Conservation (phyloP, 2,797 vertebrate genomes). For the Chaetophractus vellerosus region DNA sequence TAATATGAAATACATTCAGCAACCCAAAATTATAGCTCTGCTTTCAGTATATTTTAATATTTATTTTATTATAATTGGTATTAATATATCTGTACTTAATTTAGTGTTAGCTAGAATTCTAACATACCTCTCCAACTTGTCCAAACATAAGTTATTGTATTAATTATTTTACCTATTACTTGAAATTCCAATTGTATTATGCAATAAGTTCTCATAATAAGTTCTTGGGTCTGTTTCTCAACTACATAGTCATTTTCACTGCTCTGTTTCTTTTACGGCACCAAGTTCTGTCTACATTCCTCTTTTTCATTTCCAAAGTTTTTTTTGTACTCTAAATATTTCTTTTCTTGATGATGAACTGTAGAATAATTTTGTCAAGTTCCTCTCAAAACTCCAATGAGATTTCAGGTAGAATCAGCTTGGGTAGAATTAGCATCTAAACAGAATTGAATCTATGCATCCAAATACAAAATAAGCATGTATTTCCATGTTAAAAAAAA, state of each 20-base stretch:
- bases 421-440: neutral
- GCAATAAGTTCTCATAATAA: slow-evolving; percentile 65
- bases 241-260: slow-evolving; percentile 29
- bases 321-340: neutral
- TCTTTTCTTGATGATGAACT: neutral
- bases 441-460: neutral
- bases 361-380: neutral
- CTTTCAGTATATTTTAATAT: slow-evolving; percentile 66
- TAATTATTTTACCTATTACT: slow-evolving; percentile 77
- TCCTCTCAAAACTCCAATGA: neutral
- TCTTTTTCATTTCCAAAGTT: slow-evolving; percentile 10
- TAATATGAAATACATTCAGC: slow-evolving; percentile 69
- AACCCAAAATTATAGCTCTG: slow-evolving; percentile 62
- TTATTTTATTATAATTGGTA: slow-evolving; percentile 68
- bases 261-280: slow-evolving; percentile 42
- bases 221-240: slow-evolving; percentile 45
- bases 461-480: neutral
- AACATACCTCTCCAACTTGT: slow-evolving; percentile 48
- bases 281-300: neutral
- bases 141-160: slow-evolving; percentile 74
- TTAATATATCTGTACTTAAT: slow-evolving; percentile 72
- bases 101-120: slow-evolving; percentile 71
- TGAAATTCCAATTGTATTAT: slow-evolving; percentile 71
- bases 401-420: neutral
- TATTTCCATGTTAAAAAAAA: neutral